phyloP scores from a whole-genome alignment of 2,888 invertebrate genomes.

The Agapetus fuscipes region DNA sequence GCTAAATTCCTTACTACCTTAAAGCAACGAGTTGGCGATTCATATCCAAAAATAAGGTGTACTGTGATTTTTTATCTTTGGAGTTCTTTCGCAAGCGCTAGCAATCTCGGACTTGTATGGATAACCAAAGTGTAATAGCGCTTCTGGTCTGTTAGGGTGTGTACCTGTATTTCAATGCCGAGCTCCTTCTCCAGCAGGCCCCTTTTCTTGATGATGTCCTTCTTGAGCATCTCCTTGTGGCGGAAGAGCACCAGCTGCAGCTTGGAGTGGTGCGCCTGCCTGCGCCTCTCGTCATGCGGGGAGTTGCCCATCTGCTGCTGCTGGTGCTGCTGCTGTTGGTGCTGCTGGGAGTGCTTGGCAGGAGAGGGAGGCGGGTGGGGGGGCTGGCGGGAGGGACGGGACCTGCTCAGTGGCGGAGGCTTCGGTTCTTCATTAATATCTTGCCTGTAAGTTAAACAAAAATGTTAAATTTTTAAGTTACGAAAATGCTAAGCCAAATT shows the following conservation, averaged over 20 bases:
- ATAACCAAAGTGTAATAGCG: too few relatives aligned
- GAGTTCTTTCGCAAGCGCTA: too few relatives aligned
- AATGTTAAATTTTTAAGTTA: too few relatives aligned
- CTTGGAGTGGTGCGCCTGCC: conserved; percentile 46
- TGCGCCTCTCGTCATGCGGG: conserved; percentile 45
- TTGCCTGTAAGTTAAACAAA: conserved; percentile 6
- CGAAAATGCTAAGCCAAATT: too few relatives aligned
- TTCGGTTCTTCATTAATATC: conserved; percentile 7
- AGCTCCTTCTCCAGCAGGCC: conserved; percentile 81
- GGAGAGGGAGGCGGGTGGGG: conserved; percentile 11
- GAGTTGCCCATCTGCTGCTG: conserved; percentile 41
- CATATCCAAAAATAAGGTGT: too few relatives aligned
- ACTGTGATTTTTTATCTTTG: too few relatives aligned
- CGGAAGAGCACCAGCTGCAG: conserved; percentile 70
- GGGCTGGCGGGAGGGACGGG: neutral
- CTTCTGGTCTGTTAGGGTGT: too few relatives aligned
- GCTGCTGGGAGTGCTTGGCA: conserved; percentile 21
- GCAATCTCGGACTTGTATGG: too few relatives aligned
- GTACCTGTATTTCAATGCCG: conserved; percentile 81
- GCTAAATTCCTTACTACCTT: too few relatives aligned
- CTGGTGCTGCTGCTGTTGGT: too few relatives aligned
- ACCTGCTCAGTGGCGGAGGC: conserved; percentile 1
- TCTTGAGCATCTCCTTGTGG: conserved; percentile 87
- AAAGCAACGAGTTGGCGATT: too few relatives aligned
- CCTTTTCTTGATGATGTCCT: conserved; percentile 86